Conservation (phyloP, 2,888 invertebrate species). For the Dryobota labecula region DNA sequence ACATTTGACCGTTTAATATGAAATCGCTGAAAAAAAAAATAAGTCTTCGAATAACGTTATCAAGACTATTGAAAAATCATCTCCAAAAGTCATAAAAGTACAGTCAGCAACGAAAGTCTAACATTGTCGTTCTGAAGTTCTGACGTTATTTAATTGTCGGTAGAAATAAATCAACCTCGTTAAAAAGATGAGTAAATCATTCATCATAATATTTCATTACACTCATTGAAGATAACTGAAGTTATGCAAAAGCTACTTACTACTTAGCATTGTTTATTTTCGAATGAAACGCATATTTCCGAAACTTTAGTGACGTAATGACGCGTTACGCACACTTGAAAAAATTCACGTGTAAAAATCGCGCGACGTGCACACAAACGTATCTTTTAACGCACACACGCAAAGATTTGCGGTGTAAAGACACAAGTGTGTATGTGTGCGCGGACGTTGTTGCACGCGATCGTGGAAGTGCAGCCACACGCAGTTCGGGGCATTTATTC, state of each 20-base stretch:
- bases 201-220: not conserved
- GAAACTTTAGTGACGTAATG: conserved; percentile 52
- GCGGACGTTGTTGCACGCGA: conserved; percentile 79
- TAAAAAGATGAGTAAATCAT: not conserved
- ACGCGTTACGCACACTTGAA: conserved; percentile 58
- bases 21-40: not conserved
- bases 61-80: not conserved
- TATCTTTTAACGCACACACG: conserved; percentile 52
- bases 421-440: conserved; percentile 69
- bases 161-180: not conserved
- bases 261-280: not conserved
- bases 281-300: conserved; percentile 41
- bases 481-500: conserved; percentile 80
- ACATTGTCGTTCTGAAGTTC: not conserved
- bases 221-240: not conserved
- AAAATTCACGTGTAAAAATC: conserved; percentile 66
- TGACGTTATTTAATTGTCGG: no score
- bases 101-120: not conserved
- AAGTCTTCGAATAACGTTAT: not conserved
- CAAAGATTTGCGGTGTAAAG: conserved; percentile 44
- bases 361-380: conserved; percentile 57
- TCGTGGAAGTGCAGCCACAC: conserved; percentile 79
- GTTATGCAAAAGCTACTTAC: not conserved
- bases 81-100: not conserved
- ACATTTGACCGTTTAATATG: no score